phyloP scores from a whole-genome alignment of 2,113 vertebrate species.

The Paramisgurnus dabryanus region DNA sequence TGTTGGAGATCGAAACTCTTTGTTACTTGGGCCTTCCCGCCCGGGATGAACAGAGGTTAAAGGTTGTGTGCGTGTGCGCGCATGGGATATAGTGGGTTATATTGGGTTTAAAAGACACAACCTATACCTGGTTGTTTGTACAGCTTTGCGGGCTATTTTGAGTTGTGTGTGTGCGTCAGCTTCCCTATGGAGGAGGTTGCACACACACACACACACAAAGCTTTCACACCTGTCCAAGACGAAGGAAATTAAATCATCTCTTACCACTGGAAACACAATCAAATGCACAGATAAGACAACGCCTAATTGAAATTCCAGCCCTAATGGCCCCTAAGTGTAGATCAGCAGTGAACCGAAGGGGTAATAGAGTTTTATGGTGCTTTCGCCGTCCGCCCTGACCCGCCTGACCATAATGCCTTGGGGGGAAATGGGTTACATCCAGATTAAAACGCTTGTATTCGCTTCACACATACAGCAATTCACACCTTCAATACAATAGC shows the following conservation, averaged over 20 bases:
- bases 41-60: conserved; percentile 14
- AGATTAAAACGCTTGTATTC: neutral
- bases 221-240: conserved; percentile 37
- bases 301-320: conserved; percentile 43
- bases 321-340: conserved; percentile 27
- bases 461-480: neutral
- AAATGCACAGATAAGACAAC: conserved; percentile 25
- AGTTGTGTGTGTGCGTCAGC: neutral
- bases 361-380: conserved; percentile 37
- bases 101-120: neutral
- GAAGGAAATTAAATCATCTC: conserved; percentile 47
- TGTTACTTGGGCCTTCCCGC: neutral
- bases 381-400: conserved; percentile 8
- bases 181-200: neutral
- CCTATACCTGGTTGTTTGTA: neutral
- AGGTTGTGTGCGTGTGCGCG: conserved; percentile 17
- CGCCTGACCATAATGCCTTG: neutral
- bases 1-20: neutral
- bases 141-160: neutral
- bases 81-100: neutral
- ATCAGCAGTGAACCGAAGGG: neutral
- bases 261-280: conserved; percentile 41
- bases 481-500: neutral
- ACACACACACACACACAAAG: conserved; percentile 2
- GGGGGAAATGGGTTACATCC: neutral